phyloP scores from a whole-genome alignment of 2,797 vertebrate species.

The Dendrocincla fuliginosa region DNA sequence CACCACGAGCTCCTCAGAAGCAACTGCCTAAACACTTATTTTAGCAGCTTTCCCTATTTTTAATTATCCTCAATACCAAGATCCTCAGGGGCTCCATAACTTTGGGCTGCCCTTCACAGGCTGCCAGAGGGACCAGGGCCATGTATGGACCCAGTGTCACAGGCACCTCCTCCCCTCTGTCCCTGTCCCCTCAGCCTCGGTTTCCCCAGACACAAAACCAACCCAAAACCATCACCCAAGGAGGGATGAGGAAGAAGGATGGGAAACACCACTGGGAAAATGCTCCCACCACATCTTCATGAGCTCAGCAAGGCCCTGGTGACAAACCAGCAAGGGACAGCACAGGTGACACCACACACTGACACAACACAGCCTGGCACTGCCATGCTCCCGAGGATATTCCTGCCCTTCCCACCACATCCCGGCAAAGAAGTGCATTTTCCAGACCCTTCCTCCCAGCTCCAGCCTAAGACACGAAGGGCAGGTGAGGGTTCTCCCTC shows the following conservation, averaged over 20 bases:
- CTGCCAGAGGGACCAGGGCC: neutral
- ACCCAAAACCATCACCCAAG: accelerated
- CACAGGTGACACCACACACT: neutral
- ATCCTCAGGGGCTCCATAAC: neutral
- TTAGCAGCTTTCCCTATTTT: neutral
- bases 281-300: accelerated
- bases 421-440: neutral
- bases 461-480: neutral
- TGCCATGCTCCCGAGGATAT: neutral
- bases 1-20: neutral
- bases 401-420: neutral
- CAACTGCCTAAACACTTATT: neutral
- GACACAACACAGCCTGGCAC: accelerated
- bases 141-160: accelerated
- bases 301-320: accelerated
- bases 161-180: accelerated
- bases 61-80: neutral
- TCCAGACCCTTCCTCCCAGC: neutral
- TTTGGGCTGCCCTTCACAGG: neutral
- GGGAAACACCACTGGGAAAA: neutral
- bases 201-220: neutral
- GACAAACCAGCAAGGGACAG: accelerated
- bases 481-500: neutral
- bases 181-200: neutral
- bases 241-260: neutral